Conservation (phyloP, 2,797 vertebrate species). For the Eulemur albifrons region DNA sequence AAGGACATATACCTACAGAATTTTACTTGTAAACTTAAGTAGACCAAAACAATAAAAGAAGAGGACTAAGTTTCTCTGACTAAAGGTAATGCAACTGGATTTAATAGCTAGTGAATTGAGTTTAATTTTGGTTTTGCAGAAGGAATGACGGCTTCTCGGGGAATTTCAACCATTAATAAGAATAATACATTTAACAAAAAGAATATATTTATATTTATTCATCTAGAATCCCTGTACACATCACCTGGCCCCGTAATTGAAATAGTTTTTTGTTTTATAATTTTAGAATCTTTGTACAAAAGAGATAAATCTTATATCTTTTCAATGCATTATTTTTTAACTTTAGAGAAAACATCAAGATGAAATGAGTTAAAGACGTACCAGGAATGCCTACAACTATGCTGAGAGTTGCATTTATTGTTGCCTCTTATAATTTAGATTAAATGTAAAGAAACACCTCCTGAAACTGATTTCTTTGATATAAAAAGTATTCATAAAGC, state of each 20-base stretch:
- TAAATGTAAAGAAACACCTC: constrained; percentile 36
- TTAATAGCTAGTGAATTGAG: neutral
- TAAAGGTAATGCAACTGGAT: neutral
- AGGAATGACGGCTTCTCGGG: neutral
- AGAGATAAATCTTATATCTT: neutral
- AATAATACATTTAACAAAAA: neutral
- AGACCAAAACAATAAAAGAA: neutral
- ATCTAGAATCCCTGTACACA: neutral
- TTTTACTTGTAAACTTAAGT: neutral
- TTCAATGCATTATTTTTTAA: neutral
- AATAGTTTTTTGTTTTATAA: constrained; percentile 18
- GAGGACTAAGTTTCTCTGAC: neutral
- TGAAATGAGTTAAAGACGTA: neutral
- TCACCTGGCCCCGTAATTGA: neutral
- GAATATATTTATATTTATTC: neutral
- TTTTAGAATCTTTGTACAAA: neutral
- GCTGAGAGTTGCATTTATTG: neutral
- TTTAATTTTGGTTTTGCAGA: neutral
- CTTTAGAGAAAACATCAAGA: constrained; percentile 3
- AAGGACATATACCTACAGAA: neutral
- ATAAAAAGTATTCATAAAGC: constrained; percentile 36
- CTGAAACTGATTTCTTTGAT: constrained; percentile 5
- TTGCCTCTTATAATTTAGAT: constrained; percentile 1
- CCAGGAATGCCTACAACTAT: neutral
- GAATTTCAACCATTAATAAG: neutral